Percentiles rank a stretch among this genome's conserved stretches.
phyloP scores from a whole-genome alignment of 2,888 invertebrate genomes.

The Aphodius sticticus region DNA sequence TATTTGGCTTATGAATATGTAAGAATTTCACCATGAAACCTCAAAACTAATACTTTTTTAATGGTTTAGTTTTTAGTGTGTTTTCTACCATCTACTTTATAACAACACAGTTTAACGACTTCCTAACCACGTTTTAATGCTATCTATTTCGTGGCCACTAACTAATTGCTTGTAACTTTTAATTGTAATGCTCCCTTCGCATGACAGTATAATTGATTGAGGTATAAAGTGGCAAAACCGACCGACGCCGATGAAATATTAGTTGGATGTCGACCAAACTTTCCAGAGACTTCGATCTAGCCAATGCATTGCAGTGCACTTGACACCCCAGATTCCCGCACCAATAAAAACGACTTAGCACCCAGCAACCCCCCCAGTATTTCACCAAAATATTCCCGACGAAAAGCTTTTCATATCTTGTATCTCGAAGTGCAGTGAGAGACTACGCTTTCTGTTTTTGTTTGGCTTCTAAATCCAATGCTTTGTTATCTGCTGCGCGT shows the following conservation, averaged over 20 bases:
- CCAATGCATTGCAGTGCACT: background rate
- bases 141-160: background rate
- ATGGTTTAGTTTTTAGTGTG: too few species aligned
- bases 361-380: background rate
- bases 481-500: too few species aligned
- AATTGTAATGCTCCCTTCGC: background rate
- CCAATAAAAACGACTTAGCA: background rate
- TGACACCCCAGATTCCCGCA: background rate
- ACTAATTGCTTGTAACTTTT: background rate
- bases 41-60: too few species aligned
- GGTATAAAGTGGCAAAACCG: background rate
- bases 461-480: too few species aligned
- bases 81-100: background rate
- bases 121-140: background rate
- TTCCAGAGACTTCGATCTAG: background rate
- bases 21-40: too few species aligned
- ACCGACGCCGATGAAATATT: background rate
- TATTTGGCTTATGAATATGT: too few species aligned
- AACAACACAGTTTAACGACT: background rate
- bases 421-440: background rate
- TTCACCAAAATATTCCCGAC: background rate
- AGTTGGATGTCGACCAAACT: background rate
- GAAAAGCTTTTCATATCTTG: background rate
- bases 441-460: background rate
- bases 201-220: background rate